Conservation (phyloP, 2,113 vertebrate genomes). For the Chionodraco myersi region DNA sequence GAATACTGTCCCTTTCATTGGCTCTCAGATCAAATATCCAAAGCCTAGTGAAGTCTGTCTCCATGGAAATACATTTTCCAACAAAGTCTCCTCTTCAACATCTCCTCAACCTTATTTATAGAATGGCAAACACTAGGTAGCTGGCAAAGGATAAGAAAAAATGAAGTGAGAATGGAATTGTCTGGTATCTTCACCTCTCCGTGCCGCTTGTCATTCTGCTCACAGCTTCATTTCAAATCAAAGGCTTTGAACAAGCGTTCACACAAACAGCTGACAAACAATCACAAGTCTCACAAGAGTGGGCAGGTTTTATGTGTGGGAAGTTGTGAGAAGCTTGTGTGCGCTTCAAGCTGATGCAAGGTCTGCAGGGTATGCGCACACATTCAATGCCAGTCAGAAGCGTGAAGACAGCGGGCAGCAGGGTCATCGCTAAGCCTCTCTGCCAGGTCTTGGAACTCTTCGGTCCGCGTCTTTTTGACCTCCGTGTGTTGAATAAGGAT, state of each 20-base stretch:
- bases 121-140: slow-evolving; percentile 35
- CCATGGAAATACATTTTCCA: slow-evolving; percentile 74
- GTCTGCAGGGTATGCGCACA: slow-evolving; percentile 13
- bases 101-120: slow-evolving; percentile 74
- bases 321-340: slow-evolving; percentile 22
- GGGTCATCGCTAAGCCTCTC: slow-evolving; percentile 45
- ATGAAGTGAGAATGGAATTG: slow-evolving; percentile 63
- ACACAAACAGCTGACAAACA: slow-evolving; percentile 53
- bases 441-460: slow-evolving; percentile 42
- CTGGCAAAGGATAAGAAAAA: slow-evolving; percentile 65
- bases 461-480: slow-evolving; percentile 24
- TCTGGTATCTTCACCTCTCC: slow-evolving; percentile 43
- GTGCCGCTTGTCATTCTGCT: slow-evolving; percentile 3
- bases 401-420: slow-evolving; percentile 12
- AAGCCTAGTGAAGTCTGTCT: slow-evolving; percentile 49
- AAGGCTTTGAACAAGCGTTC: slow-evolving; percentile 43
- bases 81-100: slow-evolving; percentile 60
- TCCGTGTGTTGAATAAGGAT: slow-evolving; percentile 41
- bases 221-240: slow-evolving; percentile 47
- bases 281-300: slow-evolving; percentile 15
- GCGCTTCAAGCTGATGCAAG: slow-evolving; percentile 25
- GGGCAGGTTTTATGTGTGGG: slow-evolving; percentile 24
- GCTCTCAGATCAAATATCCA: slow-evolving; percentile 23
- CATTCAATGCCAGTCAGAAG: slow-evolving; percentile 9
- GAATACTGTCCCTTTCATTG: slow-evolving; percentile 26